Evolutionary conservation across 2,888 invertebrate genomes (phyloP).

Genomic region (Polyommatus iphigenia): DNA sequence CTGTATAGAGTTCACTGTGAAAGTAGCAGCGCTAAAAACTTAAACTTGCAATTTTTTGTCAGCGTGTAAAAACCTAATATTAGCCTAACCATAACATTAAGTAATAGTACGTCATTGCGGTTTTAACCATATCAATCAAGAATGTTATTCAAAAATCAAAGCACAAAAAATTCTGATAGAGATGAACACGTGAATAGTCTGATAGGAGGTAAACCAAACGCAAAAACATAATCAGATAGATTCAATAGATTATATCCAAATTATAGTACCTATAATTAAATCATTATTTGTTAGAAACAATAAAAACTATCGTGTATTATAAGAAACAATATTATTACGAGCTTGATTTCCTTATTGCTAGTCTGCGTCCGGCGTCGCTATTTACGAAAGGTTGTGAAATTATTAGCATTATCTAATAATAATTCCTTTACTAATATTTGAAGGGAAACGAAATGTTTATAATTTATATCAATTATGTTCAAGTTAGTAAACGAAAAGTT

Average conservation of each 20-base stretch:
- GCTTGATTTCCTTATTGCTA: background rate
- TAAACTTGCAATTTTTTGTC: background rate
- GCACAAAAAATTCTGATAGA: background rate
- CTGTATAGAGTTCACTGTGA: no score
- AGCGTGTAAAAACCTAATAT: no score
- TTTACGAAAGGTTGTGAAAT: background rate
- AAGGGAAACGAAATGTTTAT: no score
- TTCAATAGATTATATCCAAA: background rate
- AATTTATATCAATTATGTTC: no score
- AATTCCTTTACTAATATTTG: no score
- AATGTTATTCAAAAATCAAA: background rate
- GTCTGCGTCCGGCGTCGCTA: background rate
- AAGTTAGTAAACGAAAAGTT: no score
- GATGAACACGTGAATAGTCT: background rate
- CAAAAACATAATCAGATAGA: background rate
- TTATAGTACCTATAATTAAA: slow-evolving; percentile 6
- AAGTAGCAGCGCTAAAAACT: background rate
- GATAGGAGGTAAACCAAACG: background rate
- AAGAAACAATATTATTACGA: no score
- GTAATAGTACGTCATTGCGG: background rate
- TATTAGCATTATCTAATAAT: background rate
- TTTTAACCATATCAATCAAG: background rate
- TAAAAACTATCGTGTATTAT: background rate
- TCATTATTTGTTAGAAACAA: background rate
- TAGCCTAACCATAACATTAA: background rate